These are phyloP conservation scores for Eilema sororculum DNA, from an alignment of 2,888 invertebrate genomes.

Conservation along the genomic window DNA sequence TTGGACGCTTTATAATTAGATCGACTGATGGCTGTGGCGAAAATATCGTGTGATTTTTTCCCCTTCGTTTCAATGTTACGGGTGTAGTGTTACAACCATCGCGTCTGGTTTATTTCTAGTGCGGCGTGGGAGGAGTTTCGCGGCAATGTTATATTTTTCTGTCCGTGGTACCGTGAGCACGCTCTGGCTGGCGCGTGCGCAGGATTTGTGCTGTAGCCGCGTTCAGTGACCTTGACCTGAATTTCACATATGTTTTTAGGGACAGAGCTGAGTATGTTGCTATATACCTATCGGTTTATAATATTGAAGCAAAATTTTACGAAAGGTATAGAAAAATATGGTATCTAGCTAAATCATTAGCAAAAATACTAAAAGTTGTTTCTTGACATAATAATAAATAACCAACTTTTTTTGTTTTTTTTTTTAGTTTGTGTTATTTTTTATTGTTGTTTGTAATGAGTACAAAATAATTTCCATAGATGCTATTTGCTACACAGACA, in stretches of 20 bases:
- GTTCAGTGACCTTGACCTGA: constrained; percentile 81
- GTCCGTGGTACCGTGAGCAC: constrained; percentile 51
- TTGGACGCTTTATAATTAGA: constrained; percentile 60
- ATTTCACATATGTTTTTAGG: constrained; percentile 54
- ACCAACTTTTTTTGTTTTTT: too few species aligned
- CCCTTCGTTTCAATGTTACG: constrained; percentile 70
- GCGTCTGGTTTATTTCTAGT: constrained; percentile 82
- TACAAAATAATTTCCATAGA: neutral
- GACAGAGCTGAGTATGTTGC: constrained; percentile 20
- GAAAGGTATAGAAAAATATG: neutral
- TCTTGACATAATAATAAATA: neutral
- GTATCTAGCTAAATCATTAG: neutral
- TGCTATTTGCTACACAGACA: neutral
- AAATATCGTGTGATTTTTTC: constrained; percentile 59
- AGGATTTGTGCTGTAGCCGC: constrained; percentile 47
- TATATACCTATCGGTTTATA: neutral
- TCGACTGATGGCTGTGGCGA: constrained; percentile 54
- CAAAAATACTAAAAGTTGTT: neutral
- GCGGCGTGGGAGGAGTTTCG: constrained; percentile 72
- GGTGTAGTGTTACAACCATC: constrained; percentile 81
- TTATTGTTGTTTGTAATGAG: neutral
- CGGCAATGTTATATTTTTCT: constrained; percentile 65
- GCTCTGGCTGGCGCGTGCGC: constrained; percentile 45
- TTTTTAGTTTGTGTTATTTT: too few species aligned
- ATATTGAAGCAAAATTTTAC: neutral